Conservation (phyloP, 1,140 invertebrate genomes). For the Megalonaias nervosa region DNA sequence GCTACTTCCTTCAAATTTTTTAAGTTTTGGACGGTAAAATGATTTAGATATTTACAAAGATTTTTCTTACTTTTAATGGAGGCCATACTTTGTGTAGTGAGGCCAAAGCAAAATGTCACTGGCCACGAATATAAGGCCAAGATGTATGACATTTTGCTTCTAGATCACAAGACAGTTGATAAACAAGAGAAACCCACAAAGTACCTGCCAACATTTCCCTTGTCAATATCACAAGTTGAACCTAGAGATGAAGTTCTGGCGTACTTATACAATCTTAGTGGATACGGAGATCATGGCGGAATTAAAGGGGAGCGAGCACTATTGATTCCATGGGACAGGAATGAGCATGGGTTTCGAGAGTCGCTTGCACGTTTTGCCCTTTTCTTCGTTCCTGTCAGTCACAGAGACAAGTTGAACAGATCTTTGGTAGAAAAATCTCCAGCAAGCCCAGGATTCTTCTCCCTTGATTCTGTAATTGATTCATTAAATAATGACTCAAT, state of each 20-base stretch:
- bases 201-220: slow-evolving; percentile 26
- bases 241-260: slow-evolving; percentile 35
- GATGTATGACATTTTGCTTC: slow-evolving; percentile 30
- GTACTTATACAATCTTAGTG: slow-evolving; percentile 29
- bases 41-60: too few relatives aligned
- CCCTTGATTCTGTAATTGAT: slow-evolving; percentile 17
- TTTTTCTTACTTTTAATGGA: slow-evolving; percentile 8
- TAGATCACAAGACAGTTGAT: slow-evolving; percentile 34
- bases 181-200: slow-evolving; percentile 25
- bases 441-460: slow-evolving; percentile 28
- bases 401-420: slow-evolving; percentile 28
- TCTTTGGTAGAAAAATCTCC: slow-evolving; percentile 32
- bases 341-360: slow-evolving; percentile 11
- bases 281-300: slow-evolving; percentile 29
- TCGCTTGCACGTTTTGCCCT: slow-evolving; percentile 23
- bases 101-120: slow-evolving; percentile 29
- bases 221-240: slow-evolving; percentile 11
- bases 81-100: slow-evolving; percentile 22
- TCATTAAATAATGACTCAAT: slow-evolving; percentile 9
- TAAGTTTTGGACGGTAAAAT: too few relatives aligned
- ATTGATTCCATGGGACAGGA: slow-evolving; percentile 20
- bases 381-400: slow-evolving; percentile 30
- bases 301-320: slow-evolving; percentile 34
- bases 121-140: slow-evolving; percentile 28
- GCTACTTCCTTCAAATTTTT: too few relatives aligned